Evolutionary conservation across 2,888 invertebrate genomes (phyloP), one percentile per base, ranked within the genome.

Genomic region (Rhamnusium bicolor): DNA sequence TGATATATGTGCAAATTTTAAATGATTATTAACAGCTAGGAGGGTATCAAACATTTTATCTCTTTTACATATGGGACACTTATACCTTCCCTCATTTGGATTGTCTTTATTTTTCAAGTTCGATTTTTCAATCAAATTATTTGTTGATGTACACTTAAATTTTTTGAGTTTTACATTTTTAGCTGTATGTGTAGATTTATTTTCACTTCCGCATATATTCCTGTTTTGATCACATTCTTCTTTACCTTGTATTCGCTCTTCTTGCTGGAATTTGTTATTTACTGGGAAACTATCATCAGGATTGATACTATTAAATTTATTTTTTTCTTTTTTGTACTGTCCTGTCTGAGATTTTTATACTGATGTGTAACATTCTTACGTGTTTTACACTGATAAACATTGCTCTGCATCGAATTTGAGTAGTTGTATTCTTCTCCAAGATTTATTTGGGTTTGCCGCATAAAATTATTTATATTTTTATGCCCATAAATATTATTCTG

Each of bases 1-100:
- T 16, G 29, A 49, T 10, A 66, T 32, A 54, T 66, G 66, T 12
- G 29, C 40, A 54, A 66, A 66, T 18, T 66, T 53, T 14, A 66
- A 32, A 32, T 66, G 66, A 16, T 66, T 66, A 66, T 66, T 66
- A 29, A 54, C 54, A 19, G 66, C 66, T 10, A 24, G 1, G 7
- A 54, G 32, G 7, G 32, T 66, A 21, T 54, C 24, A 54, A 66
- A 66, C 8, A 1, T 32, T 32, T 49, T 53, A 3, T n/a, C 21
- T 19, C 19, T 5, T 40, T 53, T 53, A 32, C 66, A 66, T 21
- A 66, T 7, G 14, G 51, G 66, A 21, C 66, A 66, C n/a, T 54
- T 53, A 54, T 66, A 66, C 54, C 19, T 12, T n/a, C 29, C 19
- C 12, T 29, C 51, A 40, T 40, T 8, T 40, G 12, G 1, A 1